Evolutionary conservation across 1,140 invertebrate species (phyloP).

Genomic region (Ostrea denselamellosa): DNA sequence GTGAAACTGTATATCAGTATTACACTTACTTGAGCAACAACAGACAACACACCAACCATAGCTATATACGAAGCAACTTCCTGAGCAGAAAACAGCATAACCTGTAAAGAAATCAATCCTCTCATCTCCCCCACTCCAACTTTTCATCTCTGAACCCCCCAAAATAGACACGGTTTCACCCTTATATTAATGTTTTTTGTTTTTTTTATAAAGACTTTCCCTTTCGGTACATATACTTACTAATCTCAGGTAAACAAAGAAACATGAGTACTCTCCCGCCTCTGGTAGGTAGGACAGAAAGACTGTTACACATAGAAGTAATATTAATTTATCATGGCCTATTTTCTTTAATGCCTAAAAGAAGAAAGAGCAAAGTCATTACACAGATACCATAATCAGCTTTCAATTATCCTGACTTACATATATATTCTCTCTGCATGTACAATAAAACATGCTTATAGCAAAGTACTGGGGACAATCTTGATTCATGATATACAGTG

Average conservation of each 20-base stretch:
- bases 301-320: constrained; percentile 97
- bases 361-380: not conserved
- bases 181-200: no score
- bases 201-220: no score
- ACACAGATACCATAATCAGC: not conserved
- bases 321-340: constrained; percentile 95
- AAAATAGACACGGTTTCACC: no score
- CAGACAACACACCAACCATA: constrained; percentile 96
- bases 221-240: constrained; percentile 79
- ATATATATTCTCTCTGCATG: no score
- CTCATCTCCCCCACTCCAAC: not conserved
- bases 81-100: constrained; percentile 96
- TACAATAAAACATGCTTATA: no score
- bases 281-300: constrained; percentile 99
- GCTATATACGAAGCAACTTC: constrained; percentile 99
- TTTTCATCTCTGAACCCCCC: not conserved
- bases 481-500: no score
- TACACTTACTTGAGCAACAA: constrained; percentile 89
- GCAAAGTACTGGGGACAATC: no score
- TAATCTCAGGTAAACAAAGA: constrained; percentile 99
- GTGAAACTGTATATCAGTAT: not conserved
- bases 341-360: constrained; percentile 91
- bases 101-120: constrained; percentile 77
- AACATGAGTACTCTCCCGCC: constrained; percentile 98
- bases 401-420: no score